Evolutionary conservation across 2,888 invertebrate genomes (phyloP).

Genomic region (Trachelus troglodyta): DNA sequence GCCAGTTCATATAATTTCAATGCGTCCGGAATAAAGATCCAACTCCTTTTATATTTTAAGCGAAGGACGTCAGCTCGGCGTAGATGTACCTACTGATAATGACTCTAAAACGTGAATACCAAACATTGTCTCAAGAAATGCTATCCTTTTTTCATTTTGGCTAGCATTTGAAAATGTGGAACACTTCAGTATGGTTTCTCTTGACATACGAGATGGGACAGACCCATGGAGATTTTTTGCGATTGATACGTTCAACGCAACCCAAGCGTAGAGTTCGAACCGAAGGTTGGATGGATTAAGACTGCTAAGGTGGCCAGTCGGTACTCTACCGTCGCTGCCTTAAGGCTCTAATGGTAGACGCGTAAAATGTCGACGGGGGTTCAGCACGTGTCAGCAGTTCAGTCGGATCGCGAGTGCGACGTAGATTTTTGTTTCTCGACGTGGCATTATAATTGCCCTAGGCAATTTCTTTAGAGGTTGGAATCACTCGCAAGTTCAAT

Average conservation of each 20-base stretch:
- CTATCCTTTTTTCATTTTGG: neutral
- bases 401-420: neutral
- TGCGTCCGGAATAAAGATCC: too few species aligned
- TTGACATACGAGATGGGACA: neutral
- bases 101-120: neutral
- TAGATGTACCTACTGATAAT: neutral
- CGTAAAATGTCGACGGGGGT: neutral
- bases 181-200: neutral
- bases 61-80: neutral
- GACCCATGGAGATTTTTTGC: neutral
- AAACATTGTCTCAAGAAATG: neutral
- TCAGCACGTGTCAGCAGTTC: neutral
- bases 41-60: neutral
- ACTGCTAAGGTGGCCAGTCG: neutral
- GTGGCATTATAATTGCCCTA: neutral
- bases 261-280: neutral
- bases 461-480: neutral
- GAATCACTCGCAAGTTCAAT: conserved; percentile 25
- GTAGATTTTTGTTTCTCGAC: neutral
- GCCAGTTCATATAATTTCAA: neutral
- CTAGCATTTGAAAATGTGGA: neutral
- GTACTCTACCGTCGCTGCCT: neutral
- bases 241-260: neutral
- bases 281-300: neutral
- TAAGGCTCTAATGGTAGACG: neutral